Evolutionary conservation across 2,888 invertebrate genomes (phyloP).

Genomic region (Plebejus argus): DNA sequence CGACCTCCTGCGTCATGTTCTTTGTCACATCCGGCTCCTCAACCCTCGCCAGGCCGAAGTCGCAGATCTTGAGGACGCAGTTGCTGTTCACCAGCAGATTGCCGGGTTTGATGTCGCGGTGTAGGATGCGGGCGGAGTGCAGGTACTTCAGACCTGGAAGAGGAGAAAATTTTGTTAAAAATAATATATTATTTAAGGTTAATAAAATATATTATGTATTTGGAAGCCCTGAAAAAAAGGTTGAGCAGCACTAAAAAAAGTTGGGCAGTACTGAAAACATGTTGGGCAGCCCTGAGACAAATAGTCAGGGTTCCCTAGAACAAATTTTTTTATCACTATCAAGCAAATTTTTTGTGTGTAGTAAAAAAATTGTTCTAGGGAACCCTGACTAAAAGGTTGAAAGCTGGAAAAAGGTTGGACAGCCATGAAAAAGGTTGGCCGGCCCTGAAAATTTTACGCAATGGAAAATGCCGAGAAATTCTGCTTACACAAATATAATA

Average conservation of each 20-base stretch:
- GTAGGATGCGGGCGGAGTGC: slow-evolving; percentile 98
- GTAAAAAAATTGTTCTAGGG: too few species aligned
- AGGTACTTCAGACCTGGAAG: slow-evolving; percentile 95
- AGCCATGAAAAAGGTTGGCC: neutral
- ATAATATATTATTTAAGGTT: too few species aligned
- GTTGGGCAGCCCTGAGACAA: too few species aligned
- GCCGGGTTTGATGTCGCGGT: slow-evolving; percentile 99
- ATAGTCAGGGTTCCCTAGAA: too few species aligned
- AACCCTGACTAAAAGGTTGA: too few species aligned
- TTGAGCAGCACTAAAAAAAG: neutral
- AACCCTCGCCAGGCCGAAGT: slow-evolving; percentile 98
- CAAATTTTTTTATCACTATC: too few species aligned
- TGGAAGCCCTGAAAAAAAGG: neutral
- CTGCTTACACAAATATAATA: too few species aligned
- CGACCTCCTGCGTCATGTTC: slow-evolving; percentile 99
- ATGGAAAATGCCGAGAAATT: too few species aligned
- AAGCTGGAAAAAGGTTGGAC: neutral
- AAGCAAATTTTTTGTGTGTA: too few species aligned
- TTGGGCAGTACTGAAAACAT: too few species aligned
- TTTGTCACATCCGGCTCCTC: slow-evolving; percentile 96
- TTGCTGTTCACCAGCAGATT: slow-evolving; percentile 99
- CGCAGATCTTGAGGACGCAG: slow-evolving; percentile 99
- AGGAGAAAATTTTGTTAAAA: neutral
- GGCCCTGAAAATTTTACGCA: too few species aligned
- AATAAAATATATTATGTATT: too few species aligned